Base-by-base conservation (phyloP, 2,888 invertebrate genomes). In the Lypha dubia region DNA sequence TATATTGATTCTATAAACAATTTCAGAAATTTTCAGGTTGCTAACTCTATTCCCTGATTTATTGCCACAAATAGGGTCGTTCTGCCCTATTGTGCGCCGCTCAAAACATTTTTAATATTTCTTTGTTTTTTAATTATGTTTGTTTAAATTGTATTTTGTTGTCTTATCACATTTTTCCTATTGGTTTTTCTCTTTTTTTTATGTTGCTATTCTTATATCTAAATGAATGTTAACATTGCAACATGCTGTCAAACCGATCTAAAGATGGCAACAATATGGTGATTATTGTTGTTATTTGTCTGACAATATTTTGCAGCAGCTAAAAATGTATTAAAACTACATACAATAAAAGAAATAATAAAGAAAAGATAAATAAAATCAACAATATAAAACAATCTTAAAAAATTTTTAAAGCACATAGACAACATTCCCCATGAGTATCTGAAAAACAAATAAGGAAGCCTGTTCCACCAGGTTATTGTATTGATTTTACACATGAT, bases 361-460 rank as follows among this genome's bases (percentile, higher is more conserved):
- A 11, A 63, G 15, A 17, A 13, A 58, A 24, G 9, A 62, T 8
- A 1, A 49, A 28, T 41, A 46, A 80, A 41, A 65, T 65, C 65
- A 75, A 65, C 56, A 56, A 60, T 38, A 13, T 58, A 74, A 68
- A 41, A 67, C 28, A 41, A 17, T 70, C 20, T 41, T 22, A 51
- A 28, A 73, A 58, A 24, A 56, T 53, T 58, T 38, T 67, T 74
- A 49, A 63, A 49, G 56, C 70, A 51, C 63, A 41, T 38, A 56
- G 51, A 38, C 76, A 53, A 84, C 80, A 84, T 80, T 84, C 80
- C 84, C 32, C 76, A 80, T 80, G 68, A 68, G 76, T 46, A 68
- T 70, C 51, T 20, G 76, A 84, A 80, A 76, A 76, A 53, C 73
- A 84, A 84, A 80, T 84, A 84, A 67, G 84, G 84, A 80, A 84